A percentile compares a stretch with the other conserved stretches of the same genome.
phyloP scores from a whole-genome alignment of 2,113 vertebrate species.

The Tricholaema leucomelas region DNA sequence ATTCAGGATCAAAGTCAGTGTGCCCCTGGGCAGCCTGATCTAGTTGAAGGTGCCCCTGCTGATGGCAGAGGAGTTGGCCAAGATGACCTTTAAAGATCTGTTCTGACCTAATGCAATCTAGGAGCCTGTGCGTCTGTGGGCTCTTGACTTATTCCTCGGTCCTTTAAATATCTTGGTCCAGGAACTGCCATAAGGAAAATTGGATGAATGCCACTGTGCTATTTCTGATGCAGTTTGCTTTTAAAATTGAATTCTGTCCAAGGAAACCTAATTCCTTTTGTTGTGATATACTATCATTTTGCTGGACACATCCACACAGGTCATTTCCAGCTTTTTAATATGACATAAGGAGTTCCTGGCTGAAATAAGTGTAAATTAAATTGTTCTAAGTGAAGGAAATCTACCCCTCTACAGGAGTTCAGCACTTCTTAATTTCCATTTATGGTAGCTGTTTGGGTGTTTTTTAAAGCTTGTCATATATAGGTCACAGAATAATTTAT shows the following conservation, averaged over 20 bases:
- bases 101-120: no score
- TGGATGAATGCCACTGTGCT: neutral
- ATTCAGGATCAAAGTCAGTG: no score
- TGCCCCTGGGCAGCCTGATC: no score
- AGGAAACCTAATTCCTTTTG: neutral
- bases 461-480: slow-evolving; percentile 1
- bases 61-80: no score
- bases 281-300: neutral
- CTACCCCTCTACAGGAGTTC: neutral
- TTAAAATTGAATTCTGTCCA: neutral
- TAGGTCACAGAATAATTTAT: slow-evolving; percentile 56
- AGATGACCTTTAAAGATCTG: no score
- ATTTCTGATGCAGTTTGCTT: neutral
- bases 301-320: neutral
- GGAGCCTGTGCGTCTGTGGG: no score
- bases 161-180: neutral
- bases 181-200: neutral
- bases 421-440: neutral
- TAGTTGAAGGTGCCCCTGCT: no score
- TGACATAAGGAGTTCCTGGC: neutral
- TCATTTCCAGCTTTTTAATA: neutral
- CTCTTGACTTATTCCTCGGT: rapidly evolving
- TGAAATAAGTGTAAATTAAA: slow-evolving; percentile 25
- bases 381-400: slow-evolving; percentile 9
- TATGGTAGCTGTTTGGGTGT: neutral